Base-by-base conservation (phyloP, 2,113 vertebrate genomes). In the Kryptolebias marmoratus region DNA sequence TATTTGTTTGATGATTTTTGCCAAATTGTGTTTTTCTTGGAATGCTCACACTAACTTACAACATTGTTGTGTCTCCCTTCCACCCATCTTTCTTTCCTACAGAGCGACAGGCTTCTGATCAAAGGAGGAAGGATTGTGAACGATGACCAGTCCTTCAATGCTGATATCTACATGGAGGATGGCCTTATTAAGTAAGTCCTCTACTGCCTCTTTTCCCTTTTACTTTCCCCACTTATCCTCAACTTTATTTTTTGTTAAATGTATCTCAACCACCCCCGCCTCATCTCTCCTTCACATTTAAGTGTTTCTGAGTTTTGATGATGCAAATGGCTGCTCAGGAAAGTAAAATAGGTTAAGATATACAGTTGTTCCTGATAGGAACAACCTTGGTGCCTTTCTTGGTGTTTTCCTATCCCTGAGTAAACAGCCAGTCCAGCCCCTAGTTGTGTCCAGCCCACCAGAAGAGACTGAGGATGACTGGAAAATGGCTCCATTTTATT, bases 131-230 rank as follows among this genome's bases (percentile, higher is more conserved):
- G 97, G 86, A 96, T 99, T 44, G 97, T 99, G 86, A 99, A 99
- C 0, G 97, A 99, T 95, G 97, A 99, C 76, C 97, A 99, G 83
- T 99, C 97, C 22, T 97, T 98, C 87, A 95, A 95, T 82, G 97
- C 96, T 9, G 97, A 99, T 78, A 95, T 99, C 90, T 99, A 99
- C 92, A 95, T 99, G 95, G 97, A 99, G 78, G 97, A 99, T 94
- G 97, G 97, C 77, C 89, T 98, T 86, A 99, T 99, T 86, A 99
- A 99, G 97, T 98, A 95, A 82, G 96, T 53, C 14, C n/a, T 1
- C 30, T 30, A 56, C n/a, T 5, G 39, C 39, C 39, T 42, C 9
- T 6, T 42, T 42, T 10, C 9, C 50, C 48, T 39, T 42, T 39
- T 42, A 12, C 27, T 44, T 4, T n/a, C 80, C 70, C 60, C 49